These are phyloP conservation scores for Pao palembangensis DNA, from an alignment of 2,113 vertebrate genomes.

Conservation along the genomic window DNA sequence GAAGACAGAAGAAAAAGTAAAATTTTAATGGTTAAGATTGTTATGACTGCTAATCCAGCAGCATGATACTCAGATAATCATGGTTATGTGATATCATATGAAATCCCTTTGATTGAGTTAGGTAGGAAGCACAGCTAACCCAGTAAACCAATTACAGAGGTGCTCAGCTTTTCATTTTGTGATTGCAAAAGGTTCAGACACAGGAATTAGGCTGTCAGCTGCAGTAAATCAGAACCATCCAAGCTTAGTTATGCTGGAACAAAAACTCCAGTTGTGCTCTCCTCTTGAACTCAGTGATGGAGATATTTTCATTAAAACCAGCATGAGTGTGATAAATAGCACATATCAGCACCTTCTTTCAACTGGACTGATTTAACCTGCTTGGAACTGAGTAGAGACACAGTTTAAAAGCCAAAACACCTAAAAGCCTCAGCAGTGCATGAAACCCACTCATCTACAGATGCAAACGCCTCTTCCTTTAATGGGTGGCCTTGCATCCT, in stretches of 20 bases:
- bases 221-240: constrained; percentile 3
- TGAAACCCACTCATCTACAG: background rate
- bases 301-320: too few relatives aligned
- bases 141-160: background rate
- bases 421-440: too few relatives aligned
- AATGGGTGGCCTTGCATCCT: constrained; percentile 57
- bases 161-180: constrained; percentile 14
- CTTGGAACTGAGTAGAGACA: too few relatives aligned
- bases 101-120: background rate
- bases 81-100: constrained; percentile 1
- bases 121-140: background rate
- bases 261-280: too few relatives aligned
- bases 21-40: background rate
- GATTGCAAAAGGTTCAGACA: constrained; percentile 33
- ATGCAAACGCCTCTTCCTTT: constrained; percentile 41
- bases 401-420: too few relatives aligned
- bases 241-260: too few relatives aligned
- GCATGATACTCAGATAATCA: background rate
- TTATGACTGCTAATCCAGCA: constrained; percentile 3
- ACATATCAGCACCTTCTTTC: too few relatives aligned
- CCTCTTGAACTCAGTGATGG: too few relatives aligned
- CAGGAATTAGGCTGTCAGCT: constrained; percentile 31
- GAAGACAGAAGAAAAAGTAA: background rate
- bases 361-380: too few relatives aligned
- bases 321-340: too few relatives aligned